Evolutionary conservation across 2,113 vertebrate species (phyloP).

Genomic region (Misgurnus anguillicaudatus): DNA sequence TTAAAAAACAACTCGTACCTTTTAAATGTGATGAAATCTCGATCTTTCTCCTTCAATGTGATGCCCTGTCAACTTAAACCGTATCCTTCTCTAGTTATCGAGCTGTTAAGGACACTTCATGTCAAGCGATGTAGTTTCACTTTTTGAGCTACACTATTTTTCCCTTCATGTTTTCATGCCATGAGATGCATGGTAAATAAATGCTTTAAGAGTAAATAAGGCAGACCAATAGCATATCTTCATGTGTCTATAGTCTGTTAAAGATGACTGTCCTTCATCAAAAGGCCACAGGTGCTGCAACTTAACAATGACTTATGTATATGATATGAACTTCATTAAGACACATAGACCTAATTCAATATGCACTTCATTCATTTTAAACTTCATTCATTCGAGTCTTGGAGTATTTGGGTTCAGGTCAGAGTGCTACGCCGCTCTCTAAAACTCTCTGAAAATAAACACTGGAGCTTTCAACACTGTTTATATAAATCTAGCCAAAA

Average conservation of each 20-base stretch:
- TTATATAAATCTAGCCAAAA: slow-evolving; percentile 55
- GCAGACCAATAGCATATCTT: slow-evolving; percentile 24
- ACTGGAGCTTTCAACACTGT: slow-evolving; percentile 72
- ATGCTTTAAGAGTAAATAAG: slow-evolving; percentile 45
- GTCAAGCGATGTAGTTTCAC: slow-evolving; percentile 50
- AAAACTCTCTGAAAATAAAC: slow-evolving; percentile 57
- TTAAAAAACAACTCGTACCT: slow-evolving; percentile 7
- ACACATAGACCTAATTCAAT: not conserved
- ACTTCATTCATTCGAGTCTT: slow-evolving; percentile 56
- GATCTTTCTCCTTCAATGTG: not conserved
- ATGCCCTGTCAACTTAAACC: not conserved
- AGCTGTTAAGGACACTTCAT: slow-evolving; percentile 28
- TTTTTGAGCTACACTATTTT: slow-evolving; percentile 5
- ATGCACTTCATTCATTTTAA: slow-evolving; percentile 37
- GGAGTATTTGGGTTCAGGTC: slow-evolving; percentile 33
- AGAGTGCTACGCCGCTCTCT: slow-evolving; percentile 32
- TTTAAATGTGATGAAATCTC: not conserved
- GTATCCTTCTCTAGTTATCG: slow-evolving; percentile 9
- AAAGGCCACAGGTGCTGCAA: slow-evolving; percentile 17
- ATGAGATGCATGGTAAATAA: not conserved
- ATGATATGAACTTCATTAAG: slow-evolving; percentile 25
- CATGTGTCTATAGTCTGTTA: slow-evolving; percentile 3
- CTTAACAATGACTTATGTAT: not conserved
- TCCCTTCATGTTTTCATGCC: slow-evolving; percentile 34
- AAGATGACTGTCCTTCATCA: slow-evolving; percentile 19